These are phyloP conservation scores for Carollia perspicillata DNA, from an alignment of 2,113 vertebrate genomes.

Conservation along the genomic window DNA sequence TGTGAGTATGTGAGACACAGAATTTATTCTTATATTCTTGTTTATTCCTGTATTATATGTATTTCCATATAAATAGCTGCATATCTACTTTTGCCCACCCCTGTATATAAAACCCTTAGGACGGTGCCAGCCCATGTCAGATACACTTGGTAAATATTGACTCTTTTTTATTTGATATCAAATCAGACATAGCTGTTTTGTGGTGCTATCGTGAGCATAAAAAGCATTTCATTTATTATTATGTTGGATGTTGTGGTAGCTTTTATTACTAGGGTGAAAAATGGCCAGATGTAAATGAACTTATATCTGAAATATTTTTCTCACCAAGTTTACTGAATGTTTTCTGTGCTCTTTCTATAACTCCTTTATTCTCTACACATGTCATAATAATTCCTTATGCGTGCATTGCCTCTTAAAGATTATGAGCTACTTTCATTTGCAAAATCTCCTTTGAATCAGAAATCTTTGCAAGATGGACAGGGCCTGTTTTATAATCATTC, in stretches of 20 bases:
- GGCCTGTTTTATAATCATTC: not conserved
- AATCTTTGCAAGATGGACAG: not conserved
- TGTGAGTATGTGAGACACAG: no score
- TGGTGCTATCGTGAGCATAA: not conserved
- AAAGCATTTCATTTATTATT: not conserved
- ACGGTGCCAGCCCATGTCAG: not conserved
- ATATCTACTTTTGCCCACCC: no score
- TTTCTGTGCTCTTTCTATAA: not conserved
- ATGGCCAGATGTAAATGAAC: constrained; percentile 40
- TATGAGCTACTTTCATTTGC: not conserved
- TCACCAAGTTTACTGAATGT: not conserved
- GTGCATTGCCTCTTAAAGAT: not conserved
- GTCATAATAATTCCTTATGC: not conserved
- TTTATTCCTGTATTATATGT: no score
- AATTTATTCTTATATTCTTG: no score
- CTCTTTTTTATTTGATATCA: not conserved
- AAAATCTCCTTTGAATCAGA: constrained; percentile 38
- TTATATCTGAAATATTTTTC: constrained; percentile 8
- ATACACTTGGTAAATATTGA: not conserved
- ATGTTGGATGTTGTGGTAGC: not conserved
- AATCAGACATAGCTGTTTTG: not conserved
- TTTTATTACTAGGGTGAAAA: constrained; percentile 47
- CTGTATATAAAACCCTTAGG: not conserved
- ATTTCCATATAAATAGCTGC: no score
- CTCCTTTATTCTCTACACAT: not conserved